Percentiles rank a stretch among this genome's conserved stretches.
Conservation (phyloP, 1,140 invertebrate genomes). For the Aphaenogaster rudis region DNA sequence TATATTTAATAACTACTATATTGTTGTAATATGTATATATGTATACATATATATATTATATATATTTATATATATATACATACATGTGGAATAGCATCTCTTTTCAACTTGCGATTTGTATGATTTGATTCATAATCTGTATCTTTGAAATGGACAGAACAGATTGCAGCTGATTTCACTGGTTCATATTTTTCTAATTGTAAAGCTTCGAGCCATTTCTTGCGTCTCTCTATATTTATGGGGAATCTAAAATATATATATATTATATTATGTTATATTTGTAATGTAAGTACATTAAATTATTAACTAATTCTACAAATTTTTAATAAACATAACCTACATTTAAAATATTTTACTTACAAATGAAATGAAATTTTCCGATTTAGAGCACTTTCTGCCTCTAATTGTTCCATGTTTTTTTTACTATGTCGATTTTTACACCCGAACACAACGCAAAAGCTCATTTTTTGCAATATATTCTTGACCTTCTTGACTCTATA, state of each 20-base stretch:
- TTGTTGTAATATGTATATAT: too few relatives aligned
- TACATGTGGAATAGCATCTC: slow-evolving; percentile 20
- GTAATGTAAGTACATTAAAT: neutral
- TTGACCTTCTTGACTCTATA: too few relatives aligned
- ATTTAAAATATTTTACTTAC: slow-evolving; percentile 5
- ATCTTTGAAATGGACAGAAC: slow-evolving; percentile 3
- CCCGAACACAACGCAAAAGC: neutral
- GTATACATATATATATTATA: too few relatives aligned
- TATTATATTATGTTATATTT: neutral
- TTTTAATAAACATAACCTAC: neutral
- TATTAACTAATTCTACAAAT: neutral
- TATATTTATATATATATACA: neutral
- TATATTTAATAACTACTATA: too few relatives aligned
- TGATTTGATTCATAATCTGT: neutral
- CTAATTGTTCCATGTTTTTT: neutral
- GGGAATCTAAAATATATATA: neutral
- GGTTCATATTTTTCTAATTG: neutral
- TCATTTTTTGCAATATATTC: neutral
- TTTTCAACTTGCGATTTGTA: neutral
- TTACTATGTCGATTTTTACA: slow-evolving; percentile 5
- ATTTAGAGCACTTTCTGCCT: neutral
- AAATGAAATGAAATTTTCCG: slow-evolving; percentile 2
- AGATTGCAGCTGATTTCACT: neutral
- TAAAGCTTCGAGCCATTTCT: slow-evolving; percentile 8
- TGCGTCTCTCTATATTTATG: neutral